Evolutionary conservation across 2,113 vertebrate species (phyloP).

Genomic region (Mastomys coucha): DNA sequence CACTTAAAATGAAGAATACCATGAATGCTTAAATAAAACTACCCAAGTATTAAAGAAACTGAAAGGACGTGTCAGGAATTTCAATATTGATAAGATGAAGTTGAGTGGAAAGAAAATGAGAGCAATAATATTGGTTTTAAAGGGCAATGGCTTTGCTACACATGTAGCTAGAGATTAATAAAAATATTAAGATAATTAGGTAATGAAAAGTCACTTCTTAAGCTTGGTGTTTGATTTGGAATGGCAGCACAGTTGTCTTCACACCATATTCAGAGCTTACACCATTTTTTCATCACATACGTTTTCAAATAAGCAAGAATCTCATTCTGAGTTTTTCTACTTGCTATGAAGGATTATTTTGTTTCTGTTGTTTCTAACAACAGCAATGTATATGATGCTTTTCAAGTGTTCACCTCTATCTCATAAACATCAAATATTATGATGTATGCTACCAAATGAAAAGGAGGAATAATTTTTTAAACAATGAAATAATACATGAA

Average conservation of each 20-base stretch:
- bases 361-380: not conserved
- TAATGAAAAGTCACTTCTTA: too few relatives aligned
- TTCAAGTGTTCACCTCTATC: not conserved
- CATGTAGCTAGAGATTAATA: not conserved
- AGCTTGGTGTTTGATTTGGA: too few relatives aligned
- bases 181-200: not conserved
- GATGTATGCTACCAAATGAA: not conserved
- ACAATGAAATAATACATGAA: not conserved
- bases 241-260: not conserved
- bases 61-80: not conserved
- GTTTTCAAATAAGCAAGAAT: not conserved
- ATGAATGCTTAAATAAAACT: not conserved
- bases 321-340: not conserved
- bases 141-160: not conserved
- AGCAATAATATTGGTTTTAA: not conserved
- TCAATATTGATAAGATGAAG: not conserved
- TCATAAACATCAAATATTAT: not conserved
- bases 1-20: not conserved
- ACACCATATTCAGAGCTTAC: not conserved
- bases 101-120: not conserved
- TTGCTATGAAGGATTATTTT: not conserved
- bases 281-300: not conserved
- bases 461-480: not conserved
- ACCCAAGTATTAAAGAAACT: not conserved
- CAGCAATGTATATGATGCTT: not conserved